Evolutionary conservation across 2,888 invertebrate genomes (phyloP), one percentile per base, ranked within the genome.

Genomic region (Lithophane ornitopus): DNA sequence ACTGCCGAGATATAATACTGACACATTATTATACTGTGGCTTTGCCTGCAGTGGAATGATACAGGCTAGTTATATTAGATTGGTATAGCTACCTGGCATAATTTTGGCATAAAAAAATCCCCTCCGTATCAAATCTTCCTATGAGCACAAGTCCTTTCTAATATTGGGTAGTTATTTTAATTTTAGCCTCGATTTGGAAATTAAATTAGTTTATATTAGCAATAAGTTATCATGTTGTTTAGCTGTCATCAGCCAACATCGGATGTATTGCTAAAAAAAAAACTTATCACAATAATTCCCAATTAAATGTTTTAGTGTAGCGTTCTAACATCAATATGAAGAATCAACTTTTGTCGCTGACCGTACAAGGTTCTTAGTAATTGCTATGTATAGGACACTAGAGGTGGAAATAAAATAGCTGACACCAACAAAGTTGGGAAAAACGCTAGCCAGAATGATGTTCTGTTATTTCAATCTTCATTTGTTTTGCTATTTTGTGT

Each of bases 101-200:
- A 68, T n/a, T n/a, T 34, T 65, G 19, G 16, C 14, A 26, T 49
- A 14, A 8, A 7, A 39, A 19, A 68, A 39, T 62, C n/a, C n/a
- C n/a, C n/a, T n/a, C n/a, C n/a, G n/a, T n/a, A n/a, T n/a, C n/a
- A n/a, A n/a, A n/a, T n/a, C n/a, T n/a, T n/a, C n/a, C n/a, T n/a
- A n/a, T n/a, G n/a, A n/a, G n/a, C n/a, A n/a, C 28, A n/a, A 3
- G 28, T 41, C 14, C 1, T 69, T 39, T 68, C n/a, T 22, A 19
- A 26, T 49, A 39, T n/a, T 34, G 14, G 19, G 19, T 22, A 44
- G 14, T 12, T 56, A 52, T 59, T 49, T n/a, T 19, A 74, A 61
- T 74, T n/a, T 49, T 49, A 12, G 16, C 22, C 74, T 52, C n/a
- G 74, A 61, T 74, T 39, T 26, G 0, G 26, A 49, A 74, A 59